phyloP scores from a whole-genome alignment of 2,113 vertebrate genomes.

The Chloebia gouldiae region DNA sequence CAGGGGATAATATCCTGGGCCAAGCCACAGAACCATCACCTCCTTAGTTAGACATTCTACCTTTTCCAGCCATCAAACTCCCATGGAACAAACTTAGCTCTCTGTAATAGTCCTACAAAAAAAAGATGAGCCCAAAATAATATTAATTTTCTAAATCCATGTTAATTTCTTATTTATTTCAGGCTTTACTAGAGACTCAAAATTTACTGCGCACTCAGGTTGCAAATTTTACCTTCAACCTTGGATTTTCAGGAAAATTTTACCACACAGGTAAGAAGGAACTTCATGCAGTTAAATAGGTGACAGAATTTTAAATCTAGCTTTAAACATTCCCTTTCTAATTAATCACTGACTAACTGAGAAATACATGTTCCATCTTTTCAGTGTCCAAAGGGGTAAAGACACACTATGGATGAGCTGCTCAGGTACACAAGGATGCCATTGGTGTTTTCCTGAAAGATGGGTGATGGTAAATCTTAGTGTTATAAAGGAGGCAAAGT shows the following conservation, averaged over 20 bases:
- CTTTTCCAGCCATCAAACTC: neutral
- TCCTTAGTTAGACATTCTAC: neutral
- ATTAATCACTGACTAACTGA: neutral
- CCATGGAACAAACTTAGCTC: neutral
- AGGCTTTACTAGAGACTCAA: conserved; percentile 88
- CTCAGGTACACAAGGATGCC: neutral
- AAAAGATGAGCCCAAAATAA: neutral
- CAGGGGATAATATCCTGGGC: neutral
- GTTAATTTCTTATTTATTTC: conserved; percentile 80
- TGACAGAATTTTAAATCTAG: neutral
- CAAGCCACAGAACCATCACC: neutral
- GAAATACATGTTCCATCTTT: neutral
- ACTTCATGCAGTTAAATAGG: conserved; percentile 50
- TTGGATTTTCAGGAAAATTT: conserved; percentile 91
- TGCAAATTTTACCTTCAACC: conserved; percentile 91
- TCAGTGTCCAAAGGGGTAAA: neutral
- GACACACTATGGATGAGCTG: fast-evolving
- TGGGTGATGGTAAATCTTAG: neutral
- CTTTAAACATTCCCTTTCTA: neutral
- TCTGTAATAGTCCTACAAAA: neutral
- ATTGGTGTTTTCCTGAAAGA: neutral
- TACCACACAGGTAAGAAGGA: conserved; percentile 87
- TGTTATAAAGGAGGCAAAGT: neutral
- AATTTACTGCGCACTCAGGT: conserved; percentile 86
- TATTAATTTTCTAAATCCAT: conserved; percentile 68